These are phyloP conservation scores for Cremastinae sp. DNA, from an alignment of 2,888 invertebrate genomes.

Conservation along the genomic window DNA sequence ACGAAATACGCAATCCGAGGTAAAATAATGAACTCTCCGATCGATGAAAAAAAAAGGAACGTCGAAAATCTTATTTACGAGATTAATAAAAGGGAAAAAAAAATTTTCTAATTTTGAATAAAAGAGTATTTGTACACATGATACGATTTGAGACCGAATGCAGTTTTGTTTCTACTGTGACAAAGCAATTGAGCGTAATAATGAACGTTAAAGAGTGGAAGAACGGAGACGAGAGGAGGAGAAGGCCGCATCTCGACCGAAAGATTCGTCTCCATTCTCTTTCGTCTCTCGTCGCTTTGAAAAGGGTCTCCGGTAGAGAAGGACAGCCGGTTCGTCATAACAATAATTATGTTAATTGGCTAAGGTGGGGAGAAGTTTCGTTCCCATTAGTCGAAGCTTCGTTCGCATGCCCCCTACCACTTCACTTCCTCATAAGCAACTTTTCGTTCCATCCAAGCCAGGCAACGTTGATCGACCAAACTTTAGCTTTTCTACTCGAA, in stretches of 20 bases:
- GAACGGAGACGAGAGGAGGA: conserved; percentile 21
- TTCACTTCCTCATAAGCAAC: conserved; percentile 18
- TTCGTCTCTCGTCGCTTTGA: not conserved
- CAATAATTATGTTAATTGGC: conserved; percentile 64
- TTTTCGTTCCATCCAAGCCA: conserved; percentile 34
- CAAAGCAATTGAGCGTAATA: conserved; percentile 42
- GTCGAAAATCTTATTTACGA: too few relatives aligned
- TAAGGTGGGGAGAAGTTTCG: conserved; percentile 48
- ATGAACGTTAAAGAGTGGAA: conserved; percentile 35
- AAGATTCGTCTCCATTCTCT: conserved; percentile 10
- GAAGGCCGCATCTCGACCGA: conserved; percentile 7
- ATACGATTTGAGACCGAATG: too few relatives aligned
- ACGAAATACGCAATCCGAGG: conserved; percentile 59
- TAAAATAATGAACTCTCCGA: too few relatives aligned
- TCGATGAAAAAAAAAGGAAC: too few relatives aligned
- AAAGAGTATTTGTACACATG: too few relatives aligned
- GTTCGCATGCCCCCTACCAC: not conserved
- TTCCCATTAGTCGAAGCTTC: conserved; percentile 57
- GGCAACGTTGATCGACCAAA: conserved; percentile 52
- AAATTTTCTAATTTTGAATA: too few relatives aligned
- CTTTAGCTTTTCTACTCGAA: conserved; percentile 48
- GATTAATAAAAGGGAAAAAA: too few relatives aligned
- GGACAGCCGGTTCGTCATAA: conserved; percentile 60
- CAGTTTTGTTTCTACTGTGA: conserved; percentile 27
- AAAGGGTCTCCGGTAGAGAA: conserved; percentile 23